Conservation (phyloP, 2,888 invertebrate genomes). For the Troides aeacus region DNA sequence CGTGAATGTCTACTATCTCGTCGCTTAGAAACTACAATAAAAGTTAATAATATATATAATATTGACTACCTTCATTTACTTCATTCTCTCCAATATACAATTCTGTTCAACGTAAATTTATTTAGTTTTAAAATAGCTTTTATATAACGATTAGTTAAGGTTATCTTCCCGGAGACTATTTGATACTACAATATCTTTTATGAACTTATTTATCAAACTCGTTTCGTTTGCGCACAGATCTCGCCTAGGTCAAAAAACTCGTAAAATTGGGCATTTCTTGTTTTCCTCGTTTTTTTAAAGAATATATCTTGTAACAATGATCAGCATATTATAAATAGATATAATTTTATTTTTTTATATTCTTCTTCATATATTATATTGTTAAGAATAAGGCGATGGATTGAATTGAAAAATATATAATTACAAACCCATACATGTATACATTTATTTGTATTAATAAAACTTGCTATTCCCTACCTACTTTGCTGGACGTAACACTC, state of each 20-base stretch:
- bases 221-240: conserved; percentile 43
- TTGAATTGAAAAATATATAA: too few species aligned
- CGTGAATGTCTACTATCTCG: background rate
- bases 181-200: conserved; percentile 48
- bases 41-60: background rate
- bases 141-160: conserved; percentile 40
- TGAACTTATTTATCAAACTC: conserved; percentile 52
- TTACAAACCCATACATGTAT: too few species aligned
- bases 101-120: background rate
- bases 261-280: conserved; percentile 48
- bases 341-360: background rate
- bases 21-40: background rate
- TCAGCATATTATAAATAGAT: background rate
- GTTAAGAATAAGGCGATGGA: too few species aligned
- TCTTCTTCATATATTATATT: too few species aligned
- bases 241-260: conserved; percentile 65
- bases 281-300: conserved; percentile 33
- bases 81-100: background rate
- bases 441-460: too few species aligned
- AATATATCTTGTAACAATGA: background rate
- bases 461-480: too few species aligned
- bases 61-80: background rate
- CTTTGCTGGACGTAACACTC: too few species aligned
- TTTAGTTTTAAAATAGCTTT: conserved; percentile 27
- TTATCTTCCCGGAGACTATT: conserved; percentile 50